These are phyloP conservation scores for Folsomia manolachei DNA, from an alignment of 2,888 invertebrate genomes.

Conservation along the genomic window DNA sequence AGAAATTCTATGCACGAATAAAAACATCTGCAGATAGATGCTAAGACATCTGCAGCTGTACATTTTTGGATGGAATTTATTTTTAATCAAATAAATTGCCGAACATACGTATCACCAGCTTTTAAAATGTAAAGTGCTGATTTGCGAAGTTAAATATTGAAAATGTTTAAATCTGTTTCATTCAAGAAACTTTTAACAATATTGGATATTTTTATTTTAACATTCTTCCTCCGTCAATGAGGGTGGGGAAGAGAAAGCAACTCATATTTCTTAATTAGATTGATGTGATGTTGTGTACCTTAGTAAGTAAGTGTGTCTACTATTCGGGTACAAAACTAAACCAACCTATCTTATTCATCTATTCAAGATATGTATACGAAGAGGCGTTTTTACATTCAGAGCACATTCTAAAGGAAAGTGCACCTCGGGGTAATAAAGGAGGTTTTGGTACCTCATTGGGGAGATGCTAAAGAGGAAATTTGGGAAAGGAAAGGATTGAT, in stretches of 20 bases:
- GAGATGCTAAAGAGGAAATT: conserved; percentile 8
- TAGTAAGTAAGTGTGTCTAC: no score
- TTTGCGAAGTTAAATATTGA: no score
- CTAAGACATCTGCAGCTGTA: no score
- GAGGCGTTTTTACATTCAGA: conserved; percentile 1
- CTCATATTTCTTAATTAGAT: conserved; percentile 21
- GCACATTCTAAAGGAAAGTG: conserved; percentile 6
- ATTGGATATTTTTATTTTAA: neutral
- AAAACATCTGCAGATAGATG: no score
- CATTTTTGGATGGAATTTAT: no score
- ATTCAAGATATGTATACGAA: neutral
- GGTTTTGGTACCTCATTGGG: neutral
- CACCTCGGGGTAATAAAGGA: neutral
- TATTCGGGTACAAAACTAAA: neutral
- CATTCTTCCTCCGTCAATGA: neutral
- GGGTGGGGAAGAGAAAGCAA: neutral
- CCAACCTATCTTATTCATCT: no score
- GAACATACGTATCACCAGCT: no score
- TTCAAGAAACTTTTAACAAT: no score
- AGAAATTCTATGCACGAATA: no score
- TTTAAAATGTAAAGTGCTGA: no score
- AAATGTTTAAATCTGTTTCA: no score
- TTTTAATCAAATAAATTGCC: no score
- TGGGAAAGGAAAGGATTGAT: conserved; percentile 15
- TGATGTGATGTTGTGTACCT: neutral